A percentile compares a stretch with the other conserved stretches of the same genome.
phyloP scores from a whole-genome alignment of 2,113 vertebrate species.

The Cyprinodon brontotheroides region DNA sequence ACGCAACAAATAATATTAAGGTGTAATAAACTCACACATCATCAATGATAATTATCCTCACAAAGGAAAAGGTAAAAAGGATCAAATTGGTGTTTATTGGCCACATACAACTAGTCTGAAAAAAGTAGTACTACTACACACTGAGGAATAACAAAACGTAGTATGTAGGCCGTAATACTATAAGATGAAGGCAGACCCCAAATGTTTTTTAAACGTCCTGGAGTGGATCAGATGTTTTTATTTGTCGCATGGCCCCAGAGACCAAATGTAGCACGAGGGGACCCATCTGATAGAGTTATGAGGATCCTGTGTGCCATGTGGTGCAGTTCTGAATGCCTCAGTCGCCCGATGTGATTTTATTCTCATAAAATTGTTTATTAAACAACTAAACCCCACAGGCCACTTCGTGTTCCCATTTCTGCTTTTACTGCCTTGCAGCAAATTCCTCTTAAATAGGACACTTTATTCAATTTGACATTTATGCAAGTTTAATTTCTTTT shows the following conservation, averaged over 20 bases:
- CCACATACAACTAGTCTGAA: neutral
- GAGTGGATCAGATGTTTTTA: conserved; percentile 43
- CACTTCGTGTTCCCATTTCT: conserved; percentile 21
- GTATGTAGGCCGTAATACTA: neutral
- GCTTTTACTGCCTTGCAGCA: conserved; percentile 18
- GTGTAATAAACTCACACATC: too few species aligned
- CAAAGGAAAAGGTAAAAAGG: too few species aligned
- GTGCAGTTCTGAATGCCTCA: conserved; percentile 15
- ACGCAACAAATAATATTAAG: too few species aligned
- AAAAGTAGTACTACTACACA: neutral
- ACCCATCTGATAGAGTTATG: conserved; percentile 30
- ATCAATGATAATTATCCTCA: too few species aligned
- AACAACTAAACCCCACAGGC: neutral
- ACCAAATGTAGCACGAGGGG: conserved; percentile 23
- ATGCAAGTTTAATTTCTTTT: conserved; percentile 27
- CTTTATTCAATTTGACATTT: conserved; percentile 45
- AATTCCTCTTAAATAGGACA: conserved; percentile 35
- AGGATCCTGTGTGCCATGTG: conserved; percentile 27
- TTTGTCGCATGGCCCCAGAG: conserved; percentile 2
- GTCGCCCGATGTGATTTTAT: neutral
- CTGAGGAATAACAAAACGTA: neutral
- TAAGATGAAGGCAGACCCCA: neutral
- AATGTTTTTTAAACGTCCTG: conserved; percentile 6
- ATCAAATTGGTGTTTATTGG: neutral
- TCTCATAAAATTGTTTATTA: conserved; percentile 23